A percentile compares a stretch with the other conserved stretches of the same genome.
These are phyloP conservation scores for Drosophila sturtevanti DNA, from an alignment of 1,140 invertebrate species.

Conservation along the genomic window DNA sequence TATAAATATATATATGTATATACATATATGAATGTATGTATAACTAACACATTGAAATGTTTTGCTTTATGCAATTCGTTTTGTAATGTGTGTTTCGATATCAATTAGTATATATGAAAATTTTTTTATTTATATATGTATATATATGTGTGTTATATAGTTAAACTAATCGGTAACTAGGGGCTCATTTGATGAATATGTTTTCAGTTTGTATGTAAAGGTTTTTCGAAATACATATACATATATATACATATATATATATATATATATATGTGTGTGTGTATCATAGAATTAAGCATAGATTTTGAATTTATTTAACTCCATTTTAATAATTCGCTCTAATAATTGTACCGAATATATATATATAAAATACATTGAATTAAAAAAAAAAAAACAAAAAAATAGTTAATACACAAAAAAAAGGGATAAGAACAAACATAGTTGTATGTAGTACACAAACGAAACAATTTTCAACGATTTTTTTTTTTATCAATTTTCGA, in stretches of 20 bases:
- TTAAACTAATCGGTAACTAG: constrained; percentile 80
- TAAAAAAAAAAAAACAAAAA: constrained; percentile 18
- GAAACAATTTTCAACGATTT: constrained; percentile 75
- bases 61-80: constrained; percentile 22
- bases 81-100: constrained; percentile 47
- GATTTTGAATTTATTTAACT: constrained; percentile 44
- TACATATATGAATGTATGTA: constrained; percentile 25
- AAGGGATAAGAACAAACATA: background rate
- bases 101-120: constrained; percentile 52
- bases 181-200: constrained; percentile 79
- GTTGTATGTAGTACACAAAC: constrained; percentile 52
- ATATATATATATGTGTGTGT: constrained; percentile 37
- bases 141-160: constrained; percentile 52
- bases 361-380: constrained; percentile 42
- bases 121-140: constrained; percentile 55
- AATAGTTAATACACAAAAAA: background rate
- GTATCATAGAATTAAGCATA: constrained; percentile 42
- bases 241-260: constrained; percentile 45
- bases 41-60: constrained; percentile 58
- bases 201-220: constrained; percentile 71
- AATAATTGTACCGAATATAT: constrained; percentile 66
- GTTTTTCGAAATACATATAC: constrained; percentile 34
- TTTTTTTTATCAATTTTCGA: constrained; percentile 64
- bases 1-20: background rate
- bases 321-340: constrained; percentile 54